These are phyloP conservation scores for Dexiosoma caninum DNA, from an alignment of 2,888 invertebrate genomes.

Conservation along the genomic window DNA sequence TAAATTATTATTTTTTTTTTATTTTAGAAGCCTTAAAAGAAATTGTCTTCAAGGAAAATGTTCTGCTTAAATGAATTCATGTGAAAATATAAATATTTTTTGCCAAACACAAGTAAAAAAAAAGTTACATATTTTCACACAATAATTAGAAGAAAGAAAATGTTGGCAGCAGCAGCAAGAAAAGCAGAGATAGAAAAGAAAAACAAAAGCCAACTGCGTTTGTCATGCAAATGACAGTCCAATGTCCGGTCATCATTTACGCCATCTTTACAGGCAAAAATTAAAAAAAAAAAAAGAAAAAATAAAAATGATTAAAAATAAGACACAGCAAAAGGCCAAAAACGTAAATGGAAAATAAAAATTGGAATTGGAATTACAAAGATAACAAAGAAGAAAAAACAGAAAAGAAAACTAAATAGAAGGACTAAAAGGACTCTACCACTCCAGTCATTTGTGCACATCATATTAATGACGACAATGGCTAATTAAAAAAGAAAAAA, in stretches of 20 bases:
- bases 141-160: conserved; percentile 54
- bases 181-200: conserved; percentile 8
- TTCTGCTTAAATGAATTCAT: conserved; percentile 73
- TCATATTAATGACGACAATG: conserved; percentile 62
- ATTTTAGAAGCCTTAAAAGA: conserved; percentile 29
- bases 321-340: neutral
- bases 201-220: conserved; percentile 66
- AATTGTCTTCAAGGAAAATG: conserved; percentile 41
- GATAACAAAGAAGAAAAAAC: neutral
- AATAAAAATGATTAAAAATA: neutral
- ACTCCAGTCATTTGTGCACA: conserved; percentile 53
- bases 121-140: conserved; percentile 62
- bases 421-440: conserved; percentile 42
- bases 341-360: too few relatives aligned
- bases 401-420: too few relatives aligned
- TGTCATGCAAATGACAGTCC: conserved; percentile 77
- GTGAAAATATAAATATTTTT: conserved; percentile 68
- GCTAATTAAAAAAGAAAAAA: conserved; percentile 54
- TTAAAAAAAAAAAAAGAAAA: neutral
- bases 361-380: neutral
- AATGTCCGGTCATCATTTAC: conserved; percentile 68
- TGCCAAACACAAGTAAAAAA: conserved; percentile 6
- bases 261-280: conserved; percentile 61
- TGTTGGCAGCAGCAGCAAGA: neutral
- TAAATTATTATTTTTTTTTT: too few relatives aligned